Percentiles rank a stretch among this genome's conserved stretches.
phyloP scores from a whole-genome alignment of 2,797 vertebrate genomes.

The Sternotherus odoratus region DNA sequence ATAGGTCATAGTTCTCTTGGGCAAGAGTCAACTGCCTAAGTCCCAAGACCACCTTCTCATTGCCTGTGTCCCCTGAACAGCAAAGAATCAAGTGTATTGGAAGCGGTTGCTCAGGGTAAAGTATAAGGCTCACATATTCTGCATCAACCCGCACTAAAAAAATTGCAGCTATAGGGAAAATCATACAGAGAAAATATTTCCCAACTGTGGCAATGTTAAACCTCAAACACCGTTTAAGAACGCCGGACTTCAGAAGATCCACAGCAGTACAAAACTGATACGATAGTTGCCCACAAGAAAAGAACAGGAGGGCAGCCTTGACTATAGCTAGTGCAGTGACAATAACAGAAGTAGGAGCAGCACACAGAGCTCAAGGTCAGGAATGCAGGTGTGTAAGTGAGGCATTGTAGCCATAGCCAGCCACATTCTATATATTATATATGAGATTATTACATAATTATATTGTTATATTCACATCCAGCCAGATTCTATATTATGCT shows the following conservation, averaged over 20 bases:
- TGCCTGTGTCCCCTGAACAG: not conserved
- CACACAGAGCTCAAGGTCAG: too few species aligned
- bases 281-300: not conserved
- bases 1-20: too few species aligned
- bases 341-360: not conserved
- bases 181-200: not conserved
- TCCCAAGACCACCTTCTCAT: not conserved
- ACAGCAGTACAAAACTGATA: not conserved
- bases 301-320: not conserved
- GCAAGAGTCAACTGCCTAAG: too few species aligned
- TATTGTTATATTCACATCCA: too few species aligned
- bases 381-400: too few species aligned
- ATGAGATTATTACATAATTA: too few species aligned
- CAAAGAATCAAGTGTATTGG: not conserved
- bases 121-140: not conserved
- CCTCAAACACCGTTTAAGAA: not conserved
- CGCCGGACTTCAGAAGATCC: fast-evolving
- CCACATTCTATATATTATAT: too few species aligned
- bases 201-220: not conserved
- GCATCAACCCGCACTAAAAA: not conserved
- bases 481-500: too few species aligned
- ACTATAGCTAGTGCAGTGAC: not conserved
- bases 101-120: not conserved
- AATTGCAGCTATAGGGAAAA: not conserved
- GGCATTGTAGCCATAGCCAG: not conserved